Percentiles rank a stretch among this genome's conserved stretches.
Conservation (phyloP, 2,113 vertebrate genomes). For the Sebastes schlegelii region DNA sequence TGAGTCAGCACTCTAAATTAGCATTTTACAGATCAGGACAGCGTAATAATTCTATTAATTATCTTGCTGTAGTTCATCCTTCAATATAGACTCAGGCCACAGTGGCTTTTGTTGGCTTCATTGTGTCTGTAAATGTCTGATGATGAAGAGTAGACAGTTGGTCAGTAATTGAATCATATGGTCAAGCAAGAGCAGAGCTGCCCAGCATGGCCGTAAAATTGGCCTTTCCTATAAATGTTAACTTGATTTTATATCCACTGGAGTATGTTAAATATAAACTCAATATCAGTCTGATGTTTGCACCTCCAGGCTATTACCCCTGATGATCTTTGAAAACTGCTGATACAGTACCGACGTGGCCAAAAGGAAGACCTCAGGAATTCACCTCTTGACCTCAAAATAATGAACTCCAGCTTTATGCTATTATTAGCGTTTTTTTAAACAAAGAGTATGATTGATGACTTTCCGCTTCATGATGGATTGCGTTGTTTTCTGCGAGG, state of each 20-base stretch:
- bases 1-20: constrained; percentile 20
- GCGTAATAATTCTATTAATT: constrained; percentile 6
- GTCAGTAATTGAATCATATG: constrained; percentile 10
- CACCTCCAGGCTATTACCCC: background rate
- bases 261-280: constrained; percentile 13
- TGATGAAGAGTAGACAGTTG: constrained; percentile 4
- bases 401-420: constrained; percentile 32
- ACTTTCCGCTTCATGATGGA: constrained; percentile 50
- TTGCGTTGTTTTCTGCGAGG: constrained; percentile 49
- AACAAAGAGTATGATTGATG: constrained; percentile 54
- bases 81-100: background rate
- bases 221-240: background rate
- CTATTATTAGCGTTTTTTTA: background rate
- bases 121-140: constrained; percentile 2
- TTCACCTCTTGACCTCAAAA: constrained; percentile 61
- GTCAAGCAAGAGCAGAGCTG: background rate
- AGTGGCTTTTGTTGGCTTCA: background rate
- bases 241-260: background rate
- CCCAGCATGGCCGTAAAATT: background rate
- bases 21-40: background rate
- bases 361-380: constrained; percentile 22
- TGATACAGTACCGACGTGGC: constrained; percentile 27
- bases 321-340: constrained; percentile 33
- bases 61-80: constrained; percentile 7
- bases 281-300: background rate